Evolutionary conservation across 2,113 vertebrate species (phyloP).

Genomic region (Sporophila hypoxantha): DNA sequence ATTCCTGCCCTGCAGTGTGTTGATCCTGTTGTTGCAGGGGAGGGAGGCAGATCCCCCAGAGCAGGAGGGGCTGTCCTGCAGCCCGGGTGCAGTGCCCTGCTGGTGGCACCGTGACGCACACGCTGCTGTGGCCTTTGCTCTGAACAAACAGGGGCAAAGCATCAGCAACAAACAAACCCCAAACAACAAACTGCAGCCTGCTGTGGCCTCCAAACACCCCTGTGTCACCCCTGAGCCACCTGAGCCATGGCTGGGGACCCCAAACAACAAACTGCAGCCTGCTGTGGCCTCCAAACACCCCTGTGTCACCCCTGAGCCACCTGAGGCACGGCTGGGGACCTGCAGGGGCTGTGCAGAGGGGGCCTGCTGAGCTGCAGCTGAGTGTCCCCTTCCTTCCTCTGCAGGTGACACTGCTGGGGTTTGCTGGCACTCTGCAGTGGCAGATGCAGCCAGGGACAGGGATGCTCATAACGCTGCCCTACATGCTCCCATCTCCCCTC

Average conservation of each 20-base stretch:
- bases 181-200: not conserved
- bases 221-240: fast-evolving
- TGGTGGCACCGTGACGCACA: slow-evolving; percentile 22
- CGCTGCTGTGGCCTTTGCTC: not conserved
- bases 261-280: not conserved
- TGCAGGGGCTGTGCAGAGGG: not conserved
- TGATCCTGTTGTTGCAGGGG: not conserved
- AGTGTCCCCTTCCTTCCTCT: not conserved
- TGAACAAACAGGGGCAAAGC: slow-evolving; percentile 14
- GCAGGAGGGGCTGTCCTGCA: not conserved
- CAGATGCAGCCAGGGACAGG: slow-evolving; percentile 38
- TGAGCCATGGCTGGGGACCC: not conserved
- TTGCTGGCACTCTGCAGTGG: slow-evolving; percentile 72
- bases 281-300: not conserved
- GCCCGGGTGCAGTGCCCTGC: not conserved
- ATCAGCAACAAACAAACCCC: not conserved
- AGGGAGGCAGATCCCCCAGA: not conserved
- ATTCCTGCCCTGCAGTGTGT: not conserved
- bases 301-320: not conserved
- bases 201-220: not conserved
- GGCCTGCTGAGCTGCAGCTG: not conserved
- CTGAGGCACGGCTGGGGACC: not conserved
- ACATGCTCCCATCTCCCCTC: slow-evolving; percentile 19
- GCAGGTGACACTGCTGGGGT: slow-evolving; percentile 82
- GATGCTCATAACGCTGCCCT: slow-evolving; percentile 74